Evolutionary conservation across 2,888 invertebrate genomes (phyloP).

Genomic region (Exephanes ischioxanthus): DNA sequence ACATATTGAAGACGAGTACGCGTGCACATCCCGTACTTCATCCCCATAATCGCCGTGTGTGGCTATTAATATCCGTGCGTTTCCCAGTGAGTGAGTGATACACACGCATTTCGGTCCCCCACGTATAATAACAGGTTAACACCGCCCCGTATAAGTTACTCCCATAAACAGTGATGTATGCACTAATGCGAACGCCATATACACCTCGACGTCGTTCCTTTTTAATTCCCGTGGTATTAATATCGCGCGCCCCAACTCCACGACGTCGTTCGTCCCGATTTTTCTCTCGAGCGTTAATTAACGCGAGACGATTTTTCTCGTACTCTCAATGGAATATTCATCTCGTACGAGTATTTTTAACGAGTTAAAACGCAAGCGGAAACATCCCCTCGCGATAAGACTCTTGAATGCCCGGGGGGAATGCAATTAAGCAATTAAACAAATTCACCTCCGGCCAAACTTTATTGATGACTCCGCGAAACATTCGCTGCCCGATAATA

Average conservation of each 20-base stretch:
- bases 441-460: slow-evolving; percentile 77
- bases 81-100: slow-evolving; percentile 76
- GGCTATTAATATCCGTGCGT: neutral
- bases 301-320: slow-evolving; percentile 42
- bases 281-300: slow-evolving; percentile 60
- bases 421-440: slow-evolving; percentile 86
- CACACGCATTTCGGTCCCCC: slow-evolving; percentile 77
- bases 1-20: neutral
- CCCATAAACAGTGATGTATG: slow-evolving; percentile 81
- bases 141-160: slow-evolving; percentile 72
- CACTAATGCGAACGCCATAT: slow-evolving; percentile 81
- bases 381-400: slow-evolving; percentile 36
- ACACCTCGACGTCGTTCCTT: slow-evolving; percentile 39
- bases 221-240: slow-evolving; percentile 27
- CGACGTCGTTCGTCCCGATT: slow-evolving; percentile 53
- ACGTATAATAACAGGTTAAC: slow-evolving; percentile 83
- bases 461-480: slow-evolving; percentile 78
- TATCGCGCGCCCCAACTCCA: neutral
- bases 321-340: slow-evolving; percentile 21
- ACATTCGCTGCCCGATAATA: slow-evolving; percentile 40
- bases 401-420: slow-evolving; percentile 66
- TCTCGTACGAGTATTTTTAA: slow-evolving; percentile 18
- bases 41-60: slow-evolving; percentile 5
- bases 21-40: slow-evolving; percentile 14
- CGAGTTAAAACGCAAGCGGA: neutral